Evolutionary conservation across 2,888 invertebrate genomes (phyloP), one percentile per base, ranked within the genome.

Genomic region (Didymodactylos carnosus): DNA sequence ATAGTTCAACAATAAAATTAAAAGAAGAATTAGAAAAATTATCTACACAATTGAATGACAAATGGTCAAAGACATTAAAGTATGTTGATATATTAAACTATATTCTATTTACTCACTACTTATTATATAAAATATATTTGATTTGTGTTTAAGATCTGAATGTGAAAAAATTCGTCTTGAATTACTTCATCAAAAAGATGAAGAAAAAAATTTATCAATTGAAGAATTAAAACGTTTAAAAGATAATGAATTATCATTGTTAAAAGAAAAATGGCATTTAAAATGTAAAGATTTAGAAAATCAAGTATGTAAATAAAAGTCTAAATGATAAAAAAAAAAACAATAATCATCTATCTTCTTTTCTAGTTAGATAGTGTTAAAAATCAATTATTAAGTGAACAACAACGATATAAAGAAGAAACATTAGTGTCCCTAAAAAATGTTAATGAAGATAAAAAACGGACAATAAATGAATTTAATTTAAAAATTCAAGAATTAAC

Each of bases 61-160:
- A 80, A 75, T 83, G 82, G 82, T 78, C 79, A 39, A 80, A 81
- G 16, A 82, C 79, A 39, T 77, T 82, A 69, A 80, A 79, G 81
- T 27, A 73, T 39, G n/a, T n/a, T n/a, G n/a, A n/a, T n/a, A n/a
- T n/a, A n/a, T n/a, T 1, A 19, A n/a, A n/a, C 23, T 23, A n/a
- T 69, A n/a, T 8, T 70, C n/a, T 71, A n/a, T n/a, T n/a, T n/a
- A n/a, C n/a, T n/a, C n/a, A n/a, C n/a, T n/a, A n/a, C n/a, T n/a
- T 62, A 62, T 16, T 19, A 16, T 23, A 62, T 62, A 23, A 27
- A 23, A 23, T 19, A 62, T 23, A 35, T n/a, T n/a, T 14, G 27
- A 25, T 72, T 70, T 29, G 39, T 29, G 39, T 29, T 69, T 41
- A 43, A 79, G 82, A 76, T 75, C 71, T 40, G 81, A 82, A 72